These are phyloP conservation scores for Nautilus pompilius DNA, from an alignment of 1,140 invertebrate genomes.

Conservation along the genomic window DNA sequence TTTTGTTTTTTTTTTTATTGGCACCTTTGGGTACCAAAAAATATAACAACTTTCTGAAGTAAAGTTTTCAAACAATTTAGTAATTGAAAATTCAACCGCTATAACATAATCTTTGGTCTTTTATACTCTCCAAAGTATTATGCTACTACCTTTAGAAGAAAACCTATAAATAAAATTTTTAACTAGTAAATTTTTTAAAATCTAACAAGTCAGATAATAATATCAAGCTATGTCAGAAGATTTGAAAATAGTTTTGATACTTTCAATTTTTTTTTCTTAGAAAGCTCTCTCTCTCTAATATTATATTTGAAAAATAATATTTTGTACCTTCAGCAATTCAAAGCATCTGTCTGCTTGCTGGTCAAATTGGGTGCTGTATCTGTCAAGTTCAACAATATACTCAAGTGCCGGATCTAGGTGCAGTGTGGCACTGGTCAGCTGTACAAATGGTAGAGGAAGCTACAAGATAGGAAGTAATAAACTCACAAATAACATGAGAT, in stretches of 20 bases:
- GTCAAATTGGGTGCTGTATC: not conserved
- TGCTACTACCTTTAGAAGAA: not conserved
- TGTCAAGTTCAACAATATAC: constrained; percentile 1
- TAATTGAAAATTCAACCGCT: too few relatives aligned
- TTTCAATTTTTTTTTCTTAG: not conserved
- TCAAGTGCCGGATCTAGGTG: not conserved
- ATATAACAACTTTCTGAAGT: too few relatives aligned
- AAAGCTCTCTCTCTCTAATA: not conserved
- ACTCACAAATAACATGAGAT: too few relatives aligned
- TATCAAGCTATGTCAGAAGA: not conserved
- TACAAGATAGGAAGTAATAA: not conserved
- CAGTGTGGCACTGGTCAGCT: not conserved
- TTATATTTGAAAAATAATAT: not conserved
- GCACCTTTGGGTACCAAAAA: too few relatives aligned
- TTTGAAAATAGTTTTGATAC: not conserved
- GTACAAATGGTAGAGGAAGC: not conserved
- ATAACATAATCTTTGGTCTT: too few relatives aligned
- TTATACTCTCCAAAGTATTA: not conserved
- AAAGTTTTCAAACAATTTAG: too few relatives aligned
- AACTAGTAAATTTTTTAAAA: not conserved
- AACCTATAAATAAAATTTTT: not conserved
- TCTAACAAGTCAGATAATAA: not conserved
- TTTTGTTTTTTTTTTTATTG: too few relatives aligned
- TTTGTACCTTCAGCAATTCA: constrained; percentile 1
- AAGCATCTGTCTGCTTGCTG: not conserved